Evolutionary conservation across 2,888 invertebrate genomes (phyloP).

Genomic region (Alcis repandata): DNA sequence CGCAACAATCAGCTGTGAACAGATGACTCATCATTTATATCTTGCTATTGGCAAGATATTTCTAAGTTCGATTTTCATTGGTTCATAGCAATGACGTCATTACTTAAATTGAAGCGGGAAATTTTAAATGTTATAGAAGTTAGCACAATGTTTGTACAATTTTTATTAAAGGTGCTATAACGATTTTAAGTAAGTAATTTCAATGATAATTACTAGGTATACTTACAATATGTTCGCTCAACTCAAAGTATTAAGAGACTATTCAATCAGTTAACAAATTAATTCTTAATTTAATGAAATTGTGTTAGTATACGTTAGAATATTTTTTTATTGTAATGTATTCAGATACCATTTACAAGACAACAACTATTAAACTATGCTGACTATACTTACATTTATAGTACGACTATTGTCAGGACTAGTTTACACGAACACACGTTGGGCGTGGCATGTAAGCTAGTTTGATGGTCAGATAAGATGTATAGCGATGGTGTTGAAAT

Average conservation of each 20-base stretch:
- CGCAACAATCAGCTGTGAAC: slow-evolving; percentile 57
- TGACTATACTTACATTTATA: neutral
- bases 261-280: too few relatives aligned
- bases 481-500: slow-evolving; percentile 60
- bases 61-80: slow-evolving; percentile 30
- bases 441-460: slow-evolving; percentile 13
- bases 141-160: neutral
- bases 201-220: too few relatives aligned
- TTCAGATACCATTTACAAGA: too few relatives aligned
- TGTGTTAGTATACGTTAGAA: too few relatives aligned
- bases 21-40: slow-evolving; percentile 51
- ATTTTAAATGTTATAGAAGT: slow-evolving; percentile 38
- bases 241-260: too few relatives aligned
- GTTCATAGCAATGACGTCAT: slow-evolving; percentile 16
- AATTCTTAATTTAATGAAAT: too few relatives aligned
- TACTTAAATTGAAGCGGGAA: slow-evolving; percentile 36
- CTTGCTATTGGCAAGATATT: slow-evolving; percentile 51
- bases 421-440: neutral
- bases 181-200: too few relatives aligned
- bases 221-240: too few relatives aligned
- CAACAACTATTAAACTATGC: too few relatives aligned
- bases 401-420: neutral
- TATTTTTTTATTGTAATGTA: too few relatives aligned
- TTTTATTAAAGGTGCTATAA: too few relatives aligned
- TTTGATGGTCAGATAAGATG: slow-evolving; percentile 39